Evolutionary conservation across 2,888 invertebrate species (phyloP), one percentile per base, ranked within the genome.

Genomic region (Lasioglossum pauxillum): DNA sequence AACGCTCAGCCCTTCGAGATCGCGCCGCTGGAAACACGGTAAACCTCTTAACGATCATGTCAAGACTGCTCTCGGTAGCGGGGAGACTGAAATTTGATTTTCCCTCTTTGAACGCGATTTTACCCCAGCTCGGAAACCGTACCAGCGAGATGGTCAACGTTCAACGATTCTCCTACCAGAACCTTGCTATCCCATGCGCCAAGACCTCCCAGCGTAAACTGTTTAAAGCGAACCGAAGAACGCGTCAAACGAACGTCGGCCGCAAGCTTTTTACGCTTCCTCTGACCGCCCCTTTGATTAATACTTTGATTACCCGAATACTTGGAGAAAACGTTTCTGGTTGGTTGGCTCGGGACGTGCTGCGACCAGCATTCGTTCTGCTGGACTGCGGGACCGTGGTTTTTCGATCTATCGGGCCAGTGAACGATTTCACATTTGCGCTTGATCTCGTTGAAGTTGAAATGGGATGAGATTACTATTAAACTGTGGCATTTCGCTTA

Each of bases 31-130:
- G 73, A 41, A 67, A 74, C 77, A 73, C 44, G 67, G 53, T 77
- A 73, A 83, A 82, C 72, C 64, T 49, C 83, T 82, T 82, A 69
- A 71, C 82, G 82, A 38, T 69, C 67, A 31, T 16, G 8, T 27
- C 60, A 31, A 60, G 75, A 72, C 46, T 46, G 19, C 35, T 41
- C 14, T 23, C 27, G 64, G 31, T 31, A 64, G 16, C 44, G 60
- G 38, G 27, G 23, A 7, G 46, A 31, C 73, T 73, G 67, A 67
- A 82, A 82, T 82, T 80, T 69, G 67, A 80, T 80, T 74, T 69
- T 53, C 74, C 38, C 69, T 23, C 35, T 67, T 67, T 67, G 67
- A 67, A 64, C 60, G 27, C 27, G 60, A 64, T 64, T 31, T 64
- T 31, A 53, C 60, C 16, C 60, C 31, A 27, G 60, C 7, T 23